Conservation (phyloP, 2,113 vertebrate species). For the Mesembrinibis cayennensis region DNA sequence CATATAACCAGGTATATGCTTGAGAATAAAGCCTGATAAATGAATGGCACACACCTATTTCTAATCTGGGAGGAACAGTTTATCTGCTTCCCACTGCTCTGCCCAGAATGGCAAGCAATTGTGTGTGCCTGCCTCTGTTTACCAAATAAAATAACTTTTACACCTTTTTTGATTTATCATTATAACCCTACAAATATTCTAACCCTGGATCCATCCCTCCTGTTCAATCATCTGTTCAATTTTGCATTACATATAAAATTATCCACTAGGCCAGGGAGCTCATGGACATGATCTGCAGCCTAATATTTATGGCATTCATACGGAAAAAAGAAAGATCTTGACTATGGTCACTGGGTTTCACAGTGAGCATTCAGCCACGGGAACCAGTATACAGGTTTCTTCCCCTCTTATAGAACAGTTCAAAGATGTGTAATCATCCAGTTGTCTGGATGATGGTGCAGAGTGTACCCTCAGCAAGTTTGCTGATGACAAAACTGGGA, state of each 20-base stretch:
- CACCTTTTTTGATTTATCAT: background rate
- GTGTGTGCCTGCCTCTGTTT: background rate
- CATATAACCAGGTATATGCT: background rate
- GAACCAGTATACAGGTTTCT: background rate
- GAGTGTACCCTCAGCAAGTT: background rate
- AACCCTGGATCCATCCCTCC: background rate
- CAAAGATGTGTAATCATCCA: background rate
- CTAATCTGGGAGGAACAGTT: background rate
- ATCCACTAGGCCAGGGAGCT: background rate
- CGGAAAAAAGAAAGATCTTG: background rate
- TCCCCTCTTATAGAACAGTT: background rate
- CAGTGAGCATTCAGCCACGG: fast-evolving
- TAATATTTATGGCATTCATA: background rate
- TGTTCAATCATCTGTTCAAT: background rate
- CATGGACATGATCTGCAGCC: background rate
- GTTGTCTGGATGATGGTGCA: background rate
- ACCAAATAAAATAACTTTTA: background rate
- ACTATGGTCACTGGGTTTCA: background rate
- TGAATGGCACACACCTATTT: background rate
- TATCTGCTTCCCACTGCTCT: background rate
- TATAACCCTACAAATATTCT: background rate
- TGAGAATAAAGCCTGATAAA: background rate
- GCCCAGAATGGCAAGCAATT: background rate
- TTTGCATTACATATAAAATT: background rate
- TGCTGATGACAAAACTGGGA: background rate